Conservation (phyloP, 2,113 vertebrate species). For the Scomber scombrus region DNA sequence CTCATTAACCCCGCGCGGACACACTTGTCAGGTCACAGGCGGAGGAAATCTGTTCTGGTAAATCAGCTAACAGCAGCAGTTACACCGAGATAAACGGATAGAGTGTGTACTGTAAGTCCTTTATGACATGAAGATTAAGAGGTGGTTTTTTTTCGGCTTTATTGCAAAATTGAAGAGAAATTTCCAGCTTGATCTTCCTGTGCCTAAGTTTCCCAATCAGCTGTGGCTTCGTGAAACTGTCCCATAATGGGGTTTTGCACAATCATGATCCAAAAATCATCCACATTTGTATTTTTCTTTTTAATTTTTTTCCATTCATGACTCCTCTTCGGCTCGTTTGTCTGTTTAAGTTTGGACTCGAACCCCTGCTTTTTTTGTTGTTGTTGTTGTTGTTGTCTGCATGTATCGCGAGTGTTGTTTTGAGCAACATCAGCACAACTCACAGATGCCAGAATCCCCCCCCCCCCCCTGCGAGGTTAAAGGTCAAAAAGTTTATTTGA, state of each 20-base stretch:
- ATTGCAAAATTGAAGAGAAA: background rate
- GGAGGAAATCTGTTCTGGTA: conserved; percentile 25
- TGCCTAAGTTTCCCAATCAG: conserved; percentile 2
- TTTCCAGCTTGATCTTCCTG: background rate
- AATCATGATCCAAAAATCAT: background rate
- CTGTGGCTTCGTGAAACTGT: background rate
- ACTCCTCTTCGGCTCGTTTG: background rate
- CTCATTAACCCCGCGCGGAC: conserved; percentile 47
- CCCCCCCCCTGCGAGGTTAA: conserved; percentile 17
- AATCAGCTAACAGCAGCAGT: conserved; percentile 5
- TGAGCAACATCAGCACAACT: conserved; percentile 10
- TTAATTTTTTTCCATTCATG: background rate
- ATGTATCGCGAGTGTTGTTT: background rate
- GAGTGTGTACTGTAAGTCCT: background rate
- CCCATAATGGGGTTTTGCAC: background rate
- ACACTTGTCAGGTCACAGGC: conserved; percentile 29
- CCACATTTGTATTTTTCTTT: too few relatives aligned
- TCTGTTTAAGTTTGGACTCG: background rate
- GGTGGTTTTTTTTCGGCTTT: conserved; percentile 9
- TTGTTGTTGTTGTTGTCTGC: background rate
- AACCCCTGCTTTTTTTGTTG: conserved; percentile 2
- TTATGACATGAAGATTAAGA: background rate
- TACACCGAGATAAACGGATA: conserved; percentile 5
- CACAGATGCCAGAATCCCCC: background rate
- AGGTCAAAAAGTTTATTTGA: conserved; percentile 38